phyloP scores from a whole-genome alignment of 2,797 vertebrate genomes.

The Esox lucius region DNA sequence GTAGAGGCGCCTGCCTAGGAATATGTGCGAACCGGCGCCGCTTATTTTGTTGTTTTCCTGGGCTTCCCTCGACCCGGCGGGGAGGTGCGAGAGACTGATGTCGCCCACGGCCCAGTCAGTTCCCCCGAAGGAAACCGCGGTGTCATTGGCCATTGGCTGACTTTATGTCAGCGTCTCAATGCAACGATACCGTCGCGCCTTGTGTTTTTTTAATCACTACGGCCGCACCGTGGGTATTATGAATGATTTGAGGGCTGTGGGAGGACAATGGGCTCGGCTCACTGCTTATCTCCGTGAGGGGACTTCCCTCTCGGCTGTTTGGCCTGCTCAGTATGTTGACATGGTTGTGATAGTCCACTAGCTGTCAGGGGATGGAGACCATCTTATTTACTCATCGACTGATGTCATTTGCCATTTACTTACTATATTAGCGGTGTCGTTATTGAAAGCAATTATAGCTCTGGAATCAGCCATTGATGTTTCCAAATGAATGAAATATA shows the following conservation, averaged over 20 bases:
- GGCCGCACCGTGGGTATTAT: background rate
- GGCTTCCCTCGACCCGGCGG: background rate
- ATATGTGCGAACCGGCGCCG: background rate
- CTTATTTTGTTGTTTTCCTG: background rate
- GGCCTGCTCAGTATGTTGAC: background rate
- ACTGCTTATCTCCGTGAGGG: constrained; percentile 4
- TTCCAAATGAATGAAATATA: too few relatives aligned
- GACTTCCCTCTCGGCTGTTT: constrained; percentile 1
- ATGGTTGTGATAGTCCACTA: background rate
- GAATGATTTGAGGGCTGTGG: background rate
- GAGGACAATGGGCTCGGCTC: constrained; percentile 26
- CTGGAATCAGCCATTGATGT: too few relatives aligned
- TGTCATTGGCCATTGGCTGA: too few relatives aligned
- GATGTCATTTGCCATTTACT: background rate
- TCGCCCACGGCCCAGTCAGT: background rate
- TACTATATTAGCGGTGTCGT: too few relatives aligned
- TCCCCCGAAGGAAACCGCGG: background rate
- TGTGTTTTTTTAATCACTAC: background rate
- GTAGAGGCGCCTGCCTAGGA: constrained; percentile 52
- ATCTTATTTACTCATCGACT: background rate
- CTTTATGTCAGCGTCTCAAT: background rate
- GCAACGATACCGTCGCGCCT: background rate
- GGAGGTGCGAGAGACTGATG: background rate
- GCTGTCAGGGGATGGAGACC: background rate
- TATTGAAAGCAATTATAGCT: too few relatives aligned